A percentile compares a stretch with the other conserved stretches of the same genome.
Evolutionary conservation across 2,113 vertebrate species (phyloP).

Genomic region (Anarrhichthys ocellatus): DNA sequence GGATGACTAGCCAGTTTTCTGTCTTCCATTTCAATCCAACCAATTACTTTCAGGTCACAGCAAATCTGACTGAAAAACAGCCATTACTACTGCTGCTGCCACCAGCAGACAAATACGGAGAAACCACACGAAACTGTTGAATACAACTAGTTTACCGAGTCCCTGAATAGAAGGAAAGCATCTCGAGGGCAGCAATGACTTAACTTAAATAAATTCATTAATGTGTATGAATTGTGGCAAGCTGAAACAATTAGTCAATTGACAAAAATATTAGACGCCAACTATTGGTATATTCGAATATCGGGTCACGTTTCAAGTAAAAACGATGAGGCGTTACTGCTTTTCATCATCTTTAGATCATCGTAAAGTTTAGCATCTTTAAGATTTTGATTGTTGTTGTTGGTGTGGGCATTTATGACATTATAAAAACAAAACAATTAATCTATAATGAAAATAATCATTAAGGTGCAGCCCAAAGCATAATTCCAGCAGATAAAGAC

Average conservation of each 20-base stretch:
- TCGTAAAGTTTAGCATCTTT: background rate
- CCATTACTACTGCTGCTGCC: background rate
- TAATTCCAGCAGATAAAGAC: background rate
- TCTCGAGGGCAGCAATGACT: background rate
- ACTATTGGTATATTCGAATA: background rate
- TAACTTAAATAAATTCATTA: background rate
- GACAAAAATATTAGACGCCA: background rate
- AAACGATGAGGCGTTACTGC: background rate
- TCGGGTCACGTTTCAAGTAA: background rate
- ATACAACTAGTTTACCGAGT: background rate
- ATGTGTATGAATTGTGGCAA: background rate
- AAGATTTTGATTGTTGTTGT: background rate
- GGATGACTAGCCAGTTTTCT: background rate
- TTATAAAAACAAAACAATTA: background rate
- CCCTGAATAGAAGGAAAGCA: background rate
- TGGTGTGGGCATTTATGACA: background rate
- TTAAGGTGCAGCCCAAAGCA: background rate
- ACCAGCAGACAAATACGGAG: background rate
- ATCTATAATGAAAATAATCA: background rate
- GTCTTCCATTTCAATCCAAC: background rate
- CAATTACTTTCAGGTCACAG: background rate
- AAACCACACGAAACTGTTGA: background rate
- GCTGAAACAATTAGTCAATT: too few species aligned
- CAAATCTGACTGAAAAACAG: background rate
- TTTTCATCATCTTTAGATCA: background rate